Evolutionary conservation across 2,888 invertebrate species (phyloP), one percentile per base, ranked within the genome.

Genomic region (Macropis europaea): DNA sequence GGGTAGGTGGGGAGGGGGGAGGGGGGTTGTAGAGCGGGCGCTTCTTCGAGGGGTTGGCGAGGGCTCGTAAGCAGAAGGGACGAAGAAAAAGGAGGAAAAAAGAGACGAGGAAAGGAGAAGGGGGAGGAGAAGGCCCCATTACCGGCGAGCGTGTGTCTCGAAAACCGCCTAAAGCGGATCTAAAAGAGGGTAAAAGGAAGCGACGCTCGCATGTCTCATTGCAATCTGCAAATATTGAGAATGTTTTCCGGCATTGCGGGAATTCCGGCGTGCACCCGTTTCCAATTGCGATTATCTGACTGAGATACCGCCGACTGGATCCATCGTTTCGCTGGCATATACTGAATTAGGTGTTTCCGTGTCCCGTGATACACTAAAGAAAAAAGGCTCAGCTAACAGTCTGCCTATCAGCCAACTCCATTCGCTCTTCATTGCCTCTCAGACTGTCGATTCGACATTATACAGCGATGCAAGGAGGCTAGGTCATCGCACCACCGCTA

Each of bases 241-340:
- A 82, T 80, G 78, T 86, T 86, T 87, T 85, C 80, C 78, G 77
- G 77, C 79, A 82, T 82, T 83, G 82, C 82, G 74, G 79, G 75
- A 76, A 77, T 79, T 74, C 45, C 42, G 24, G 28, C 28, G 32
- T 45, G 36, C 32, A 28, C n/a, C n/a, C n/a, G n/a, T n/a, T n/a
- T n/a, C 87, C 87, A 85, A 88, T 88, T 87, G 87, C 83, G 86
- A 87, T 88, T 88, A 88, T 87, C 87, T 83, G 75, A 57, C 76
- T 38, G 67, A 83, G 85, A 85, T 85, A 85, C 82, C 83, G 19
- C 52, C 47, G 61, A 47, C 15, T 47, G 73, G 57, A 78, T 80
- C 76, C 72, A 76, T 78, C 80, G 69, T 70, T 68, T 62, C 57
- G 40, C 42, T 63, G 57, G 69, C 61, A 50, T 66, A 57, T 42